phyloP scores from a whole-genome alignment of 2,888 invertebrate genomes.

The Aleiodes testaceus region DNA sequence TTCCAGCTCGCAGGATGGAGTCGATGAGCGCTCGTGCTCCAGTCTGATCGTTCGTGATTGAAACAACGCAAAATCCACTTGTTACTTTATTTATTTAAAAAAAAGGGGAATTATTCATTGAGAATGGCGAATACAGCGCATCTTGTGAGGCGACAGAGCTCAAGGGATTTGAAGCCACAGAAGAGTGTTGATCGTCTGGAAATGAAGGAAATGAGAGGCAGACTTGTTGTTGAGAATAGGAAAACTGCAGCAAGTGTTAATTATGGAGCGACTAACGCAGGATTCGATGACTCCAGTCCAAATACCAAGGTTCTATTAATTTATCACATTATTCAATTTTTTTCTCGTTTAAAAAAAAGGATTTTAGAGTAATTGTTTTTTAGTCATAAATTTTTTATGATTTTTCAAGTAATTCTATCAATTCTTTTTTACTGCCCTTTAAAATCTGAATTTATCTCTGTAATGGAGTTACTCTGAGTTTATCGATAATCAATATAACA shows the following conservation, averaged over 20 bases:
- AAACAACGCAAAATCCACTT: slow-evolving; percentile 31
- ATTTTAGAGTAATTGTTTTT: not conserved
- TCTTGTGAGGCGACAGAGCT: slow-evolving; percentile 90
- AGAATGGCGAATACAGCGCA: slow-evolving; percentile 93
- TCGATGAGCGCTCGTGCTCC: slow-evolving; percentile 54
- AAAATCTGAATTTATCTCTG: not conserved
- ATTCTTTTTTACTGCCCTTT: not conserved
- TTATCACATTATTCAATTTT: slow-evolving; percentile 43
- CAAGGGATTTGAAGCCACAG: slow-evolving; percentile 86
- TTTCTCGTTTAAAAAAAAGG: not conserved
- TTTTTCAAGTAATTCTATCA: not conserved
- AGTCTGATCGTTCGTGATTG: slow-evolving; percentile 52
- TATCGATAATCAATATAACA: not conserved
- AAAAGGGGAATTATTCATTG: slow-evolving; percentile 36
- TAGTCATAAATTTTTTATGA: not conserved
- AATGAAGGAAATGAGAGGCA: slow-evolving; percentile 87
- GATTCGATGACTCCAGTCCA: slow-evolving; percentile 81
- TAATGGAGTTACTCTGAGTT: not conserved
- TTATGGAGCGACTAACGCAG: slow-evolving; percentile 92
- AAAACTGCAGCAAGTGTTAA: slow-evolving; percentile 75
- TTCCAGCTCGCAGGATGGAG: slow-evolving; percentile 63
- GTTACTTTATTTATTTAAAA: not conserved
- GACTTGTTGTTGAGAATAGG: slow-evolving; percentile 83
- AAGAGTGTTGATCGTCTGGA: slow-evolving; percentile 89
- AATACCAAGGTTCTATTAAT: slow-evolving; percentile 73